phyloP scores from a whole-genome alignment of 1,140 invertebrate genomes.

The Marisa cornuarietis region DNA sequence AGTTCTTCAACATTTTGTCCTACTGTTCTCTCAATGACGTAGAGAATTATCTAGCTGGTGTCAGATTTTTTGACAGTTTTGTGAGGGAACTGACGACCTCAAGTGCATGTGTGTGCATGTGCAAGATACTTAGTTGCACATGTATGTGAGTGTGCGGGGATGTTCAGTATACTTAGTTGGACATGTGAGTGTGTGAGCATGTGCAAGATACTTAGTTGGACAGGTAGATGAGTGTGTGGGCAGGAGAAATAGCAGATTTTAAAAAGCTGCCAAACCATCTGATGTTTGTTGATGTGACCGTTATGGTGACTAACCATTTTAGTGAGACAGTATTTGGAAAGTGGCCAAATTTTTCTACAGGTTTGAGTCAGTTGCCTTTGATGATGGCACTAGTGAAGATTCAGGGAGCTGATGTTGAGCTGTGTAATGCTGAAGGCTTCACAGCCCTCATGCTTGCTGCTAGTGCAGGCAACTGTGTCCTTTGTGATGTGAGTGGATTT shows the following conservation, averaged over 20 bases:
- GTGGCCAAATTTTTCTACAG: constrained; percentile 27
- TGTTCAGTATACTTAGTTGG: no score
- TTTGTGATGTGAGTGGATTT: constrained; percentile 49
- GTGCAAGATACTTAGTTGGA: no score
- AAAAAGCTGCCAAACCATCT: no score
- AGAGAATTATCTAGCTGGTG: no score
- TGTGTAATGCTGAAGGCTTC: constrained; percentile 48
- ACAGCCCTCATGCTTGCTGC: constrained; percentile 55
- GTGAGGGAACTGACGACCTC: no score
- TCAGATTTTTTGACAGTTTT: no score
- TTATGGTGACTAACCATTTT: not conserved
- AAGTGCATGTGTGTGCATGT: not conserved
- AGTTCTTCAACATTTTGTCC: not conserved
- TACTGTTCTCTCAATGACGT: no score
- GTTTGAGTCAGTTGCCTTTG: constrained; percentile 45
- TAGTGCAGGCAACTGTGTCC: constrained; percentile 40
- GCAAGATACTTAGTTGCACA: not conserved
- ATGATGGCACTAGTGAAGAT: constrained; percentile 49
- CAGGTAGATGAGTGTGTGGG: not conserved
- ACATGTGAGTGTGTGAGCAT: not conserved
- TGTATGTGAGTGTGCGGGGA: not conserved
- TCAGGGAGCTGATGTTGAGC: constrained; percentile 51
- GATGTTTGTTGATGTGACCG: no score
- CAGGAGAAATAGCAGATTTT: not conserved
- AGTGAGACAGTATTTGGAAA: not conserved